Conservation (phyloP, 2,113 vertebrate species). For the Ceuthmochares aereus region DNA sequence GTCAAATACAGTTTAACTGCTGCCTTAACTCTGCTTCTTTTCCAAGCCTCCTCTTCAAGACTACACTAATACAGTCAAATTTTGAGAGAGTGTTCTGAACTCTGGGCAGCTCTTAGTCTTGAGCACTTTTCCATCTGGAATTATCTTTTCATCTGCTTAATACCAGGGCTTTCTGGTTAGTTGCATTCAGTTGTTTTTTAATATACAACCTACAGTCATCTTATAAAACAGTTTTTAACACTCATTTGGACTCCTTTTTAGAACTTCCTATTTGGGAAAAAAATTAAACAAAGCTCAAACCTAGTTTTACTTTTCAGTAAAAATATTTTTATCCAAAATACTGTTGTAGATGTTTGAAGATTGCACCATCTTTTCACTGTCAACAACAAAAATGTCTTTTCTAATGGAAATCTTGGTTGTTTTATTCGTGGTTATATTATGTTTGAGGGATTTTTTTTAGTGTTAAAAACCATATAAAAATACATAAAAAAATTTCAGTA, state of each 20-base stretch:
- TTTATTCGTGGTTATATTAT: neutral
- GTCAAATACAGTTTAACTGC: constrained; percentile 43
- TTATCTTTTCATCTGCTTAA: neutral
- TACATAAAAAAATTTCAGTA: neutral
- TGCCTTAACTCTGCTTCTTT: constrained; percentile 33
- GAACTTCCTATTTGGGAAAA: neutral
- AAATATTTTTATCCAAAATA: neutral
- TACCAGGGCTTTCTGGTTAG: constrained; percentile 1
- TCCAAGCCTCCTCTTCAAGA: constrained; percentile 37
- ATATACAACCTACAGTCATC: neutral
- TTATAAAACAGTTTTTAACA: constrained; percentile 29
- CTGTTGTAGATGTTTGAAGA: neutral
- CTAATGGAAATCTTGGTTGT: neutral
- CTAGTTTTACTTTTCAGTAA: neutral
- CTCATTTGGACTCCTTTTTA: neutral
- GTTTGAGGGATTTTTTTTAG: neutral
- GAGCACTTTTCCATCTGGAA: constrained; percentile 50
- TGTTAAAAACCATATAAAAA: neutral
- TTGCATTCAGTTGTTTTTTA: constrained; percentile 21
- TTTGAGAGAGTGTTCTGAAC: constrained; percentile 46
- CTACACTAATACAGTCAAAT: constrained; percentile 14
- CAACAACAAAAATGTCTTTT: neutral
- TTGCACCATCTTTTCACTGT: neutral
- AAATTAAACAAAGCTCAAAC: neutral
- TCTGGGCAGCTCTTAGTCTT: neutral